These are phyloP conservation scores for Bucorvus abyssinicus DNA, from an alignment of 2,797 vertebrate species.

Conservation along the genomic window DNA sequence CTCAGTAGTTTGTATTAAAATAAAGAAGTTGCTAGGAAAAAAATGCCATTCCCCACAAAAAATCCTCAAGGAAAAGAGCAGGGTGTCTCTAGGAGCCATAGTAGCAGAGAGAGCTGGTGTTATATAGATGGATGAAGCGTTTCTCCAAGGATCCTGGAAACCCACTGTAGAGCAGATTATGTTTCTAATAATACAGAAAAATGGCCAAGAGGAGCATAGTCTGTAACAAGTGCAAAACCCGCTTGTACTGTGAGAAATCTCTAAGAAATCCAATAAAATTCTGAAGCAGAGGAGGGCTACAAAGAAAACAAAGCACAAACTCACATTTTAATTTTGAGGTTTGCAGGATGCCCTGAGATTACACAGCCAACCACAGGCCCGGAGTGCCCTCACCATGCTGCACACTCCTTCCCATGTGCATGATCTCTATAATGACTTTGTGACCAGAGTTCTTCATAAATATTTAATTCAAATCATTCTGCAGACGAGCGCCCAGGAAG, in stretches of 20 bases:
- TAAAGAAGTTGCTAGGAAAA: neutral
- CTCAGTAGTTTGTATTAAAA: neutral
- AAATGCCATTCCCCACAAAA: neutral
- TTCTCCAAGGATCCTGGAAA: neutral
- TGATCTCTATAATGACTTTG: neutral
- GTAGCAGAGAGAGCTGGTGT: neutral
- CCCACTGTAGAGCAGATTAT: neutral
- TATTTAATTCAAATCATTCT: constrained; percentile 42
- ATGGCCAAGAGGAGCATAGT: neutral
- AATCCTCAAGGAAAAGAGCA: neutral
- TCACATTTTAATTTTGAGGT: neutral
- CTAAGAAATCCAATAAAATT: neutral
- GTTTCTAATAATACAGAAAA: neutral
- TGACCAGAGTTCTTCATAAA: constrained; percentile 2
- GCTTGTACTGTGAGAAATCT: neutral
- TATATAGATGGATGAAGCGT: neutral
- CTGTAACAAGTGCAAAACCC: neutral
- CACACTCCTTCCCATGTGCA: neutral
- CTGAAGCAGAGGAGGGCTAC: neutral
- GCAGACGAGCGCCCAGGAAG: neutral
- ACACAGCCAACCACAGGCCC: neutral
- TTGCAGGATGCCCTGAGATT: neutral
- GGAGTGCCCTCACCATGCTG: neutral
- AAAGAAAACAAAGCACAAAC: neutral
- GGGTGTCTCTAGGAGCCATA: neutral